These are phyloP conservation scores for Phyllopteryx taeniolatus DNA, from an alignment of 2,113 vertebrate species.

Conservation along the genomic window DNA sequence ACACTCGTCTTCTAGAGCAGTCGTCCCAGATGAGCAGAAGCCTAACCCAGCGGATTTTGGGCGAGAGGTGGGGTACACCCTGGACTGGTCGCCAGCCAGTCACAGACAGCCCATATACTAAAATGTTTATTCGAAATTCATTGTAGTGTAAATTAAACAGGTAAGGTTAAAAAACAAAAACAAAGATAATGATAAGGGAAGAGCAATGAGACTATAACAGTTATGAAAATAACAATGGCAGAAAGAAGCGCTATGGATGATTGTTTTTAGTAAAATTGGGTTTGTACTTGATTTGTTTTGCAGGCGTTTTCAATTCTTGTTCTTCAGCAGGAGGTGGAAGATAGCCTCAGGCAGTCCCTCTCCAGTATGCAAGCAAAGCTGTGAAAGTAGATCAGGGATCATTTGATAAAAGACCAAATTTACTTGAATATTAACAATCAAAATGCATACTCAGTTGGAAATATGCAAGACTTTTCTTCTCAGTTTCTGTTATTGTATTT, in stretches of 20 bases:
- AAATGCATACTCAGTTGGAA: conserved; percentile 20
- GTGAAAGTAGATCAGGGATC: conserved; percentile 17
- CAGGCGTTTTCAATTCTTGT: background rate
- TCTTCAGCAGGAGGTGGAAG: conserved; percentile 35
- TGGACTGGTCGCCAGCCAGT: too few species aligned
- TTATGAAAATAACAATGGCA: background rate
- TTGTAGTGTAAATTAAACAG: background rate
- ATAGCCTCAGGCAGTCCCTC: conserved; percentile 27
- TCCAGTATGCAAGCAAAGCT: conserved; percentile 24
- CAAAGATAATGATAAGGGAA: background rate
- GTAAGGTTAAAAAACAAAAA: background rate
- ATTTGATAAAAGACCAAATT: conserved; percentile 34
- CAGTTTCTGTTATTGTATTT: conserved; percentile 29
- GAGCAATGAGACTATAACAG: background rate
- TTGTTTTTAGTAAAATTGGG: background rate
- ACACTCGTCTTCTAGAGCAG: too few species aligned
- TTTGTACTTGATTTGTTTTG: background rate
- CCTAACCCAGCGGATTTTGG: too few species aligned
- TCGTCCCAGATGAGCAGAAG: too few species aligned
- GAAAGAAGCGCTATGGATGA: background rate
- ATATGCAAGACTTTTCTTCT: conserved; percentile 45
- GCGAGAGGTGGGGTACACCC: too few species aligned
- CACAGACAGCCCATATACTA: too few species aligned
- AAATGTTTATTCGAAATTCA: too few species aligned
- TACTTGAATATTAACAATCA: conserved; percentile 35